phyloP scores from a whole-genome alignment of 2,113 vertebrate genomes.

The Pseudonaja textilis region DNA sequence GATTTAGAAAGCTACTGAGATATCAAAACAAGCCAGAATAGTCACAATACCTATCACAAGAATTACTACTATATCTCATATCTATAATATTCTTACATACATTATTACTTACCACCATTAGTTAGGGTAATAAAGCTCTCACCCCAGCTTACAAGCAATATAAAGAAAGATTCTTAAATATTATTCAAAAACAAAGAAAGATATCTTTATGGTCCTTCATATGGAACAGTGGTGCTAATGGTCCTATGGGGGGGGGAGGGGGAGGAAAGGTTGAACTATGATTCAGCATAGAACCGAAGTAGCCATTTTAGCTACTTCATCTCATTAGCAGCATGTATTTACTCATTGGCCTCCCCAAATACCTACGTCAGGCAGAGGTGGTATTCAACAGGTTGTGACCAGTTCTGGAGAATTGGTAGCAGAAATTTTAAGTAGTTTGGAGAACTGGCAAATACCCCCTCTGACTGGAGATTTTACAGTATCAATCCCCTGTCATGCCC shows the following conservation, averaged over 20 bases:
- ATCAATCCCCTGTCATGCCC: too few relatives aligned
- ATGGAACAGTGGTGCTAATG: neutral
- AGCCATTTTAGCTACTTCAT: neutral
- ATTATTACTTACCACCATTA: neutral
- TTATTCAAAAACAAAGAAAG: too few relatives aligned
- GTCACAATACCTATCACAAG: neutral
- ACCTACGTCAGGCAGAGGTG: neutral
- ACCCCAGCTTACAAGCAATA: too few relatives aligned
- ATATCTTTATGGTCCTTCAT: too few relatives aligned
- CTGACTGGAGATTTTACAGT: too few relatives aligned
- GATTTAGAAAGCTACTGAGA: neutral
- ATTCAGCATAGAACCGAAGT: neutral
- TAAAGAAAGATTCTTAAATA: too few relatives aligned
- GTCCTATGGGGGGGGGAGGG: neutral
- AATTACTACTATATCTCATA: neutral
- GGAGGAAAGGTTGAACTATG: neutral
- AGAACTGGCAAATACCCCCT: too few relatives aligned
- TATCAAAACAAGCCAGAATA: neutral
- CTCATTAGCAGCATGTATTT: neutral
- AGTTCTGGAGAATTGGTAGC: too few relatives aligned
- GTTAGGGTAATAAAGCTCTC: neutral
- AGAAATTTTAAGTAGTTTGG: too few relatives aligned
- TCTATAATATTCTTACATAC: neutral
- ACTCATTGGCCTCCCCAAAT: neutral
- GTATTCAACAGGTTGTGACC: too few relatives aligned